phyloP scores from a whole-genome alignment of 2,888 invertebrate genomes.

The Chaetoderma sp. region DNA sequence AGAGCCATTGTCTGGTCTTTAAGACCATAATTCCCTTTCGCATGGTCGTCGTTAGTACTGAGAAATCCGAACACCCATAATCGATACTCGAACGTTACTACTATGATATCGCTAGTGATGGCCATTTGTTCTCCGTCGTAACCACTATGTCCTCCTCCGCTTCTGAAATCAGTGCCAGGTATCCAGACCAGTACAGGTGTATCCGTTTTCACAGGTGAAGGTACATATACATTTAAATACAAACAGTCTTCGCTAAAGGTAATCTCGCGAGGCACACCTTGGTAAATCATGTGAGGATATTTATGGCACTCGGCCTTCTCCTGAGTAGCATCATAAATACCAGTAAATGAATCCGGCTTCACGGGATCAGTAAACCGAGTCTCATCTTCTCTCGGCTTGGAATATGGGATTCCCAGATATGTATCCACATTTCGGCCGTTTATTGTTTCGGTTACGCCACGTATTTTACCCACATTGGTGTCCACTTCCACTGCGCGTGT shows the following conservation, averaged over 20 bases:
- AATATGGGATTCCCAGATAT: too few relatives aligned
- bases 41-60: slow-evolving; percentile 83
- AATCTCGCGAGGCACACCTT: too few relatives aligned
- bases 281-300: too few relatives aligned
- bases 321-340: too few relatives aligned
- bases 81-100: slow-evolving; percentile 93
- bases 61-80: slow-evolving; percentile 92
- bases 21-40: slow-evolving; percentile 89
- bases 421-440: too few relatives aligned
- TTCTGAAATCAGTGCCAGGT: slow-evolving; percentile 93
- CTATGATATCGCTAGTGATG: slow-evolving; percentile 88
- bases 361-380: too few relatives aligned
- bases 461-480: too few relatives aligned
- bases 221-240: slow-evolving; percentile 94
- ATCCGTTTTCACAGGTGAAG: slow-evolving; percentile 79
- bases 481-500: too few relatives aligned
- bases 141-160: slow-evolving; percentile 81
- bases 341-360: too few relatives aligned
- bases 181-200: slow-evolving; percentile 90
- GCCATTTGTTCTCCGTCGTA: slow-evolving; percentile 77
- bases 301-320: too few relatives aligned
- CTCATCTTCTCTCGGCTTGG: too few relatives aligned
- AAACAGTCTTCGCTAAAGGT: slow-evolving; percentile 93
- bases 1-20: slow-evolving; percentile 95
- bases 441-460: too few relatives aligned